A percentile compares a stretch with the other conserved stretches of the same genome.
Conservation (phyloP, 2,113 vertebrate species). For the Agelaius phoeniceus region DNA sequence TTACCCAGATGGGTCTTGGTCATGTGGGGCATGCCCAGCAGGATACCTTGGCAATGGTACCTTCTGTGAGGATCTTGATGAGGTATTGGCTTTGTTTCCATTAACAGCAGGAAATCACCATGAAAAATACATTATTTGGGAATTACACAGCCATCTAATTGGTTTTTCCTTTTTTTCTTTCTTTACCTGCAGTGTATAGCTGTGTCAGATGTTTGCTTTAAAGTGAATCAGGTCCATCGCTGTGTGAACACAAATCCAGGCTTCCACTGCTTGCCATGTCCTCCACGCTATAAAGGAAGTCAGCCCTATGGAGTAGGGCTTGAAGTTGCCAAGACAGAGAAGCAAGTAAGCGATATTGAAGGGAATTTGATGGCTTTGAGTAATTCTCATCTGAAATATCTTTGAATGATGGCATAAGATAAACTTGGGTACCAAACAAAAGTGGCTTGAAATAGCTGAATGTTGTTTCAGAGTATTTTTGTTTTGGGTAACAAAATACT, state of each 20-base stretch:
- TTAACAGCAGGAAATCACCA: not conserved
- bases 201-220: constrained; percentile 90
- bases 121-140: not conserved
- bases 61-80: constrained; percentile 91
- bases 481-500: not conserved
- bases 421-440: not conserved
- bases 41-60: constrained; percentile 94
- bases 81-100: constrained; percentile 75
- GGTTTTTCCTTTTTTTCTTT: not conserved
- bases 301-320: constrained; percentile 92
- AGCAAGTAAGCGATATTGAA: constrained; percentile 81
- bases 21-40: constrained; percentile 89
- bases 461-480: not conserved
- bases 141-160: not conserved
- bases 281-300: constrained; percentile 91
- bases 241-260: constrained; percentile 94
- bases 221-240: constrained; percentile 79
- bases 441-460: not conserved
- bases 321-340: constrained; percentile 85
- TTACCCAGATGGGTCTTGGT: constrained; percentile 93
- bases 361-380: not conserved
- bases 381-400: not conserved
- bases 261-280: constrained; percentile 95
- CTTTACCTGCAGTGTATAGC: constrained; percentile 83
- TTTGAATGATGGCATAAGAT: not conserved